Base-by-base conservation (phyloP, 2,888 invertebrate species). In the Mesochorus sp. region DNA sequence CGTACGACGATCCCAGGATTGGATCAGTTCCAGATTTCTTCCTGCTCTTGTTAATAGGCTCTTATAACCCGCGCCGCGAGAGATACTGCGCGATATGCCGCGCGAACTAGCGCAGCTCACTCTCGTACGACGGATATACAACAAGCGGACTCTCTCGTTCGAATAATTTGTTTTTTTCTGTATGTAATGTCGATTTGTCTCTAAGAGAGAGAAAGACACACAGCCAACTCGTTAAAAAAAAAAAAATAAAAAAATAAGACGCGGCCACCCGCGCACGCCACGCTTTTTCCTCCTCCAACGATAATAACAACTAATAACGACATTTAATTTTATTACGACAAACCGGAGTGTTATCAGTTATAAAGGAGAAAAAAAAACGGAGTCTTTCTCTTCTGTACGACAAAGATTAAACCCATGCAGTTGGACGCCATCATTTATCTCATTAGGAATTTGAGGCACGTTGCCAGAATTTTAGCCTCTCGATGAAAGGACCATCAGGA, bases 1-100 rank as follows among this genome's bases (percentile, higher is more conserved):
- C 68, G 31, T 24, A 28, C 75, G 71, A 68, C 44, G 39, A 70
- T 64, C 26, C 51, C 34, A 21, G 70, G 49, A 59, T 76, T 76
- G 76, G 76, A 76, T 76, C 71, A 26, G 44, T 71, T 76, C 76
- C 76, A 76, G 76, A 57, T 76, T 76, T 71, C 76, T 59, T 71
- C 66, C 51, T 64, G 68, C 37, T 64, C 39, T 59, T 57, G 47
- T 49, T 70, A 12, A n/a, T n/a, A n/a, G 24, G 17, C 49, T 59
- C 64, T 49, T 59, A 49, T 49, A n/a, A 64, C 14, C 39, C 5
- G 42, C 44, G 61, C 42, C 17, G 44, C 42, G 12, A 42, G 26
- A 51, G 34, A 26, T 26, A 68, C 44, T 17, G 67, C n/a, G n/a
- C n/a, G n/a, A n/a, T n/a, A n/a, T n/a, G n/a, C n/a, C n/a, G n/a